Conservation (phyloP, 92 coral and sea anemone species). For the Porites lobata region DNA sequence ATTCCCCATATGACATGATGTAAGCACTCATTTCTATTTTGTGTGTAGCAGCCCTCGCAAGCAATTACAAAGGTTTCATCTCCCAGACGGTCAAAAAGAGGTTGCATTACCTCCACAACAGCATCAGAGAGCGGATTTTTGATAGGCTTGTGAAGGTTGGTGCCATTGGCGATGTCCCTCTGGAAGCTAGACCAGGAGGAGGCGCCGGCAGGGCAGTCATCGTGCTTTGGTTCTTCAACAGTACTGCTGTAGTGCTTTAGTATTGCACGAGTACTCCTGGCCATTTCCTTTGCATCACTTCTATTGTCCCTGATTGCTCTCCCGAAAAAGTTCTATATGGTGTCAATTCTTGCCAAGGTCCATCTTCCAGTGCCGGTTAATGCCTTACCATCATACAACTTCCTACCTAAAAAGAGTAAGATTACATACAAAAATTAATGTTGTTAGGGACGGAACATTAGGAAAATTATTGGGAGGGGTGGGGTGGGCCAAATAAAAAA, state of each 20-base stretch:
- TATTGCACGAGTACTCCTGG: conserved; percentile 56
- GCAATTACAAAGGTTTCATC: conserved; percentile 51
- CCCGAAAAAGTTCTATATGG: conserved; percentile 67
- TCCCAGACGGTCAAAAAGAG: conserved; percentile 67
- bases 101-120: conserved; percentile 44
- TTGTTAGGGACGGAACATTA: background rate
- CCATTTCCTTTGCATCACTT: conserved; percentile 60
- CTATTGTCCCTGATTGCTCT: conserved; percentile 43
- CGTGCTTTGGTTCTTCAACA: conserved; percentile 52
- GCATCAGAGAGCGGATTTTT: conserved; percentile 57
- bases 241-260: conserved; percentile 64
- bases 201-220: conserved; percentile 47
- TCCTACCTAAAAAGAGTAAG: conserved; percentile 32
- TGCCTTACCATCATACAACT: conserved; percentile 63
- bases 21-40: conserved; percentile 64
- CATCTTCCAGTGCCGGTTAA: conserved; percentile 54
- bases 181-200: conserved; percentile 71
- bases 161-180: conserved; percentile 31
- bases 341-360: conserved; percentile 42
- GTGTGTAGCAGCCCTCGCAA: conserved; percentile 62
- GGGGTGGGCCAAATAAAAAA: background rate
- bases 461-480: background rate
- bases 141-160: conserved; percentile 34
- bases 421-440: background rate
- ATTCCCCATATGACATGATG: conserved; percentile 71